Evolutionary conservation across 2,113 vertebrate genomes (phyloP).

Genomic region (Cheilinus undulatus): DNA sequence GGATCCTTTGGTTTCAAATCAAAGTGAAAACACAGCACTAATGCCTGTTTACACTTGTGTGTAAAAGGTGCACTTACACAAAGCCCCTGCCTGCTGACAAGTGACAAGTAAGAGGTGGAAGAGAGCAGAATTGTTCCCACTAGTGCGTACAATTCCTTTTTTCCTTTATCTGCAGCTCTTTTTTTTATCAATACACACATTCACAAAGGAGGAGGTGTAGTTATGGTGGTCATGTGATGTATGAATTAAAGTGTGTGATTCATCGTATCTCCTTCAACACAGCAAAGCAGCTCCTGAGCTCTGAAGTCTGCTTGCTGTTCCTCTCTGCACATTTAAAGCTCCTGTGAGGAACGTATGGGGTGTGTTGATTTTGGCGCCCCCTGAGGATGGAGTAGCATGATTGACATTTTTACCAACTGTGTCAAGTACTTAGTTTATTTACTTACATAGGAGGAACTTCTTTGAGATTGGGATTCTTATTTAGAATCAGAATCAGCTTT

Average conservation of each 20-base stretch:
- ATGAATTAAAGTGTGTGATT: slow-evolving; percentile 44
- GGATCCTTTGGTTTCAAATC: slow-evolving; percentile 40
- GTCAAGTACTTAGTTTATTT: too few relatives aligned
- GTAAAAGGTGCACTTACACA: slow-evolving; percentile 12
- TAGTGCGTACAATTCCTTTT: slow-evolving; percentile 21
- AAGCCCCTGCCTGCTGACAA: background rate
- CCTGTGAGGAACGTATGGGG: too few relatives aligned
- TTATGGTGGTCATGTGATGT: slow-evolving; percentile 3
- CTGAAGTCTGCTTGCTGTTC: slow-evolving; percentile 20
- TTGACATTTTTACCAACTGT: too few relatives aligned
- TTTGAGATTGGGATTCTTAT: too few relatives aligned
- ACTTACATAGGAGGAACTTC: too few relatives aligned
- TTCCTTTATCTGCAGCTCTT: slow-evolving; percentile 4
- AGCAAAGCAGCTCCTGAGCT: slow-evolving; percentile 17
- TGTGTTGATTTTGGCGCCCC: too few relatives aligned
- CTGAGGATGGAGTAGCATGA: too few relatives aligned
- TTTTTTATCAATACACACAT: slow-evolving; percentile 14
- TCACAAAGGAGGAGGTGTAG: slow-evolving; percentile 19
- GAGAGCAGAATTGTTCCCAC: background rate
- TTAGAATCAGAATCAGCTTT: too few relatives aligned
- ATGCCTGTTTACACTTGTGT: slow-evolving; percentile 28
- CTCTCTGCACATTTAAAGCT: slow-evolving; percentile 5
- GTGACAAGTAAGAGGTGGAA: slow-evolving; percentile 6
- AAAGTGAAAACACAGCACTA: slow-evolving; percentile 6
- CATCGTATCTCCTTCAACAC: slow-evolving; percentile 1